Evolutionary conservation across 2,888 invertebrate species (phyloP), one percentile per base, ranked within the genome.

Genomic region (Malacosoma neustria): DNA sequence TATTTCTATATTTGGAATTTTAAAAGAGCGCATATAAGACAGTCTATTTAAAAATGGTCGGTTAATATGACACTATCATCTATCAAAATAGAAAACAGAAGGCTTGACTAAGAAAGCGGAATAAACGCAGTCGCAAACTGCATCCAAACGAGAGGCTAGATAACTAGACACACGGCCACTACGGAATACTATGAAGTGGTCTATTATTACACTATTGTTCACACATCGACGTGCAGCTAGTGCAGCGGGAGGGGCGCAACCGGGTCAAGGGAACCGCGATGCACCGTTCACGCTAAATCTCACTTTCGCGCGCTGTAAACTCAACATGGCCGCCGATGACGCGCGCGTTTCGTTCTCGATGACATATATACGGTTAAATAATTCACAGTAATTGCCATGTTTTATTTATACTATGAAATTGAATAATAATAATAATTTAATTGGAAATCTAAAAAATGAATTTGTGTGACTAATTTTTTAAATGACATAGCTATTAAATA

Each of bases 201-300:
- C 22, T 22, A 22, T 22, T 22, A 22, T 22, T 22, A 22, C 6
- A 22, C 22, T 22, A 22, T 22, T 22, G 22, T 22, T 22, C 22
- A 22, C 22, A 22, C 22, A 22, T 22, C 22, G 22, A 22, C 22
- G 22, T 22, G 22, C 22, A 22, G 22, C 22, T 22, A 22, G 22
- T 22, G 5, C 22, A 22, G 54, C 46, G 51, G 48, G 54, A 51
- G 51, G 54, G 55, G 48, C 53, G 49, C 65, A 85, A 79, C 66
- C 73, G 68, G 84, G 85, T 85, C 85, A 85, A 84, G 84, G 84
- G 84, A 82, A 68, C 60, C 67, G 69, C 80, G 84, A 80, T 84
- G 84, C 85, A 84, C 75, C 80, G 80, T 71, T 79, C 76, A 69
- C 76, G 79, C 71, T 79, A 81, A 84, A 85, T 81, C 84, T 85